Evolutionary conservation across 2,797 vertebrate genomes (phyloP).

Genomic region (Gymnoscopelus braueri): DNA sequence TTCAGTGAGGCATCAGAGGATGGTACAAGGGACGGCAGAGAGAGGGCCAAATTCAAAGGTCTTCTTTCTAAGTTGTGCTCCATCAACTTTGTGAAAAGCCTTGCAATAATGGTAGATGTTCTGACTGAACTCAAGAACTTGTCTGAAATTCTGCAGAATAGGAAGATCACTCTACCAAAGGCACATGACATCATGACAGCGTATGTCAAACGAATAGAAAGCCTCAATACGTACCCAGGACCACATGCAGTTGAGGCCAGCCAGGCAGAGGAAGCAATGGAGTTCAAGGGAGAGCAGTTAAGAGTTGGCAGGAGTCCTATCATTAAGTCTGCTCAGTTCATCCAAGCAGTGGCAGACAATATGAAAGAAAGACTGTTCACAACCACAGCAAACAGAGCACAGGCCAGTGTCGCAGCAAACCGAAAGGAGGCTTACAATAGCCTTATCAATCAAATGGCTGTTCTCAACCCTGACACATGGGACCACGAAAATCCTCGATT

Average conservation of each 20-base stretch:
- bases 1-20: constrained; percentile 24
- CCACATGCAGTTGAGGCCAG: constrained; percentile 12
- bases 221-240: constrained; percentile 7
- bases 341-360: too few species aligned
- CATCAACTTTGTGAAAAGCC: constrained; percentile 2
- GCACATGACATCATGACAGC: constrained; percentile 9
- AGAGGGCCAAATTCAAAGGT: constrained; percentile 19
- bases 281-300: constrained; percentile 19
- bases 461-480: too few species aligned
- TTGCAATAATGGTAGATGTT: constrained; percentile 18
- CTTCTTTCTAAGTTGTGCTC: constrained; percentile 1
- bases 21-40: constrained; percentile 11
- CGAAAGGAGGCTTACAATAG: too few species aligned
- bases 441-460: too few species aligned
- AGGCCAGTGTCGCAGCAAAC: too few species aligned
- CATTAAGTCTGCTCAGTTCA: constrained; percentile 10
- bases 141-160: constrained; percentile 22
- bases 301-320: constrained; percentile 6
- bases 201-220: constrained; percentile 5
- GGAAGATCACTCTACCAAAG: constrained; percentile 18
- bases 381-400: too few species aligned
- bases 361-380: too few species aligned
- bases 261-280: constrained; percentile 15
- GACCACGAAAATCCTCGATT: too few species aligned
- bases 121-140: constrained; percentile 27